Evolutionary conservation across 2,888 invertebrate genomes (phyloP), one percentile per base, ranked within the genome.

Genomic region (Synanthedon vespiformis): DNA sequence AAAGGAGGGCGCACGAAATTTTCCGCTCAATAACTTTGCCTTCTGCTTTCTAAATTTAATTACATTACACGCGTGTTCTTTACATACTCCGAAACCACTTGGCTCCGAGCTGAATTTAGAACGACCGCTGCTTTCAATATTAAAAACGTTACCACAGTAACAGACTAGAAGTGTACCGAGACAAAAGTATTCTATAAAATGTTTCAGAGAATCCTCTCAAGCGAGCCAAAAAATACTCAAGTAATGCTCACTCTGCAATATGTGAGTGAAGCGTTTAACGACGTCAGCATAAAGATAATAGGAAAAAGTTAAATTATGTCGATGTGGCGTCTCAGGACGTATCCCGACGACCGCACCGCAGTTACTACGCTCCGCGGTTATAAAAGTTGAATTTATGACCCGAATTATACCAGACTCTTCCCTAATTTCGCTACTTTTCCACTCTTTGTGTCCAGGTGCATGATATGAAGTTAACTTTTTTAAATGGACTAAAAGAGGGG

Each of bases 231-330:
- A 40, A 50, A 34, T 40, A 14, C 34, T 18, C 27, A 63, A 69
- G 70, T 78, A 79, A 67, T 60, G 74, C 74, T 70, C 63, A 56
- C 65, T 70, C 65, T 59, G 74, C 77, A 72, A 74, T 82, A 80
- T 81, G 77, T 80, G 78, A 73, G 72, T 70, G 67, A 67, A 67
- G 65, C 71, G 72, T 74, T 79, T 80, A 80, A 81, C 77, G 70
- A 68, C 73, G 80, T 84, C 83, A 82, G 82, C 83, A 75, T 78
- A 83, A 85, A 85, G 80, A 85, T 86, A 86, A 86, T 86, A 84
- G 83, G 86, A 84, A 86, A 87, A 87, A 85, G 87, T 85, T 87
- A 85, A 85, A 86, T 84, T 80, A 83, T 83, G 82, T 85, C 82
- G 81, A 85, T 80, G 80, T 71, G 72, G 73, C 75, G 70, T 71